phyloP scores from a whole-genome alignment of 1,140 invertebrate species.

The Chironomus striatipennis region DNA sequence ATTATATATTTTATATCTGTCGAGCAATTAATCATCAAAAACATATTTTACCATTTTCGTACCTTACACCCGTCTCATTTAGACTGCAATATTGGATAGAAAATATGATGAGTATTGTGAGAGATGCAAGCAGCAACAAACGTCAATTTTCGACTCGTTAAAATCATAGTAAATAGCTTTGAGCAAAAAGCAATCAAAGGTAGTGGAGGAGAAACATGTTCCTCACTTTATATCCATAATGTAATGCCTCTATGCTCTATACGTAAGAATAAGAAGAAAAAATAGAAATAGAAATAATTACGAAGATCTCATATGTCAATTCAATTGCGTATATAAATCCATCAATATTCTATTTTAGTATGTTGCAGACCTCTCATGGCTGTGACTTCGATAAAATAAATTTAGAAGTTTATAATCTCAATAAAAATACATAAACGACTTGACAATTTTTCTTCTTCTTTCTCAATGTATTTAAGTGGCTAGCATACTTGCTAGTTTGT shows the following conservation, averaged over 20 bases:
- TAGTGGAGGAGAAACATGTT: not conserved
- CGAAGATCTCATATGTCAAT: conserved; percentile 18
- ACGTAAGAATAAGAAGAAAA: not conserved
- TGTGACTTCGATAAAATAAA: conserved; percentile 1
- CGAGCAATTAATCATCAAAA: conserved; percentile 21
- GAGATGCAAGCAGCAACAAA: not conserved
- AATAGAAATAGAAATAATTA: conserved; percentile 11
- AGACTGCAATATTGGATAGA: not conserved
- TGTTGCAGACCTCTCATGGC: not conserved
- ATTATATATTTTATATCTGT: conserved; percentile 20
- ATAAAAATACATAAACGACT: not conserved
- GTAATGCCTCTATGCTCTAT: too few species aligned
- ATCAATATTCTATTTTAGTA: conserved; percentile 8
- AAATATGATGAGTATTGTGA: conserved; percentile 1
- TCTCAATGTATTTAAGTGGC: too few species aligned
- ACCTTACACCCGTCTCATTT: not conserved
- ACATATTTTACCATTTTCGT: not conserved
- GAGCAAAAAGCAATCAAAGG: conserved; percentile 12
- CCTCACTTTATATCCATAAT: not conserved
- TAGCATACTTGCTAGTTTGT: too few species aligned
- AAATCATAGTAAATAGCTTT: conserved; percentile 18
- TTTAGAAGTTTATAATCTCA: conserved; percentile 11
- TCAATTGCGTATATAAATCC: conserved; percentile 13
- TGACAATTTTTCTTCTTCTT: too few species aligned
- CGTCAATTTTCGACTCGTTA: conserved; percentile 21